A percentile compares a stretch with the other conserved stretches of the same genome.
Evolutionary conservation across 1,140 invertebrate species (phyloP).

Genomic region (Bombus polaris): DNA sequence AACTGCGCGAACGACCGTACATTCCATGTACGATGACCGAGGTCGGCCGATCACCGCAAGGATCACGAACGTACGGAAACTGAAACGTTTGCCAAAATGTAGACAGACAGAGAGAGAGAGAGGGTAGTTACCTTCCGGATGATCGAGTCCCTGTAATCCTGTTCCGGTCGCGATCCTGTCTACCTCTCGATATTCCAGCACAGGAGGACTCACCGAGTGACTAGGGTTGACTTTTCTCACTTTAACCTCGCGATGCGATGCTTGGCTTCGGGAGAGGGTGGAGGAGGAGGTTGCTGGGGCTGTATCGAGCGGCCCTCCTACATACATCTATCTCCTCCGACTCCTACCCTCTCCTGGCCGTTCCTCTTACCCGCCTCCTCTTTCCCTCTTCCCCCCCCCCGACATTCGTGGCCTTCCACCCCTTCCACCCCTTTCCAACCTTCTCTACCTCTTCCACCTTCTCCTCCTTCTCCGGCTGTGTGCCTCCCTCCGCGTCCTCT

Average conservation of each 20-base stretch:
- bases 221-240: constrained; percentile 83
- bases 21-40: no score
- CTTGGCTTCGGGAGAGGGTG: constrained; percentile 79
- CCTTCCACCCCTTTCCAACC: constrained; percentile 73
- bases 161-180: constrained; percentile 29
- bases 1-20: neutral
- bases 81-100: neutral
- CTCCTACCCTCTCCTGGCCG: constrained; percentile 75
- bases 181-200: constrained; percentile 71
- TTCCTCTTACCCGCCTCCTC: constrained; percentile 71
- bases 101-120: neutral
- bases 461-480: constrained; percentile 67
- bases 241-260: constrained; percentile 83
- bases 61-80: neutral
- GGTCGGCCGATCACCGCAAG: no score
- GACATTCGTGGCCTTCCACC: constrained; percentile 79
- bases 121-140: constrained; percentile 1
- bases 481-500: constrained; percentile 65
- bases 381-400: constrained; percentile 76
- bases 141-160: constrained; percentile 49
- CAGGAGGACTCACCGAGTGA: constrained; percentile 78
- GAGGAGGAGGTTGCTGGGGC: constrained; percentile 81
- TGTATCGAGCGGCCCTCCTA: constrained; percentile 83
- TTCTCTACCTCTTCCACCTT: constrained; percentile 73
- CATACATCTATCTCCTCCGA: constrained; percentile 83